These are phyloP conservation scores for Chalcosyrphus nemorum DNA, from an alignment of 2,888 invertebrate species.

Conservation along the genomic window DNA sequence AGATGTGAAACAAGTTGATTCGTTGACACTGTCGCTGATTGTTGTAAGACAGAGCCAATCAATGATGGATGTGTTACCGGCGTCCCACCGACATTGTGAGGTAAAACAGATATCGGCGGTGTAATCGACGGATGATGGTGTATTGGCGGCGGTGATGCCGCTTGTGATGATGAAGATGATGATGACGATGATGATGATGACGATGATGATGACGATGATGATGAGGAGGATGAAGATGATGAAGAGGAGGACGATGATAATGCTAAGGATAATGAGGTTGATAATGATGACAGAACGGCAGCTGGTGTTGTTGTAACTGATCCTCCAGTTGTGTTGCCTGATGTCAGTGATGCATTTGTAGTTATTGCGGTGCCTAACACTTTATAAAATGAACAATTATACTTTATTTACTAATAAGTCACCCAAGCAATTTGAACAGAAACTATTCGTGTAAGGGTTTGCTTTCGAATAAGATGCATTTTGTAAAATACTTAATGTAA, in stretches of 20 bases:
- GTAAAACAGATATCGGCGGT: conserved; percentile 55
- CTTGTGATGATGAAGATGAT: conserved; percentile 56
- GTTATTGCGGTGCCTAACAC: conserved; percentile 32
- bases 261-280: conserved; percentile 58
- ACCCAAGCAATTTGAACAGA: background rate
- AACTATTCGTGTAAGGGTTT: too few species aligned
- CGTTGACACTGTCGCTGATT: conserved; percentile 47
- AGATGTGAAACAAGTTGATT: conserved; percentile 50
- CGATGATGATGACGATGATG: conserved; percentile 62
- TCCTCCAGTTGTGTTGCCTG: conserved; percentile 45
- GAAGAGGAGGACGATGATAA: conserved; percentile 66
- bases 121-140: conserved; percentile 58
- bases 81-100: conserved; percentile 57
- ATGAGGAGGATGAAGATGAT: conserved; percentile 64
- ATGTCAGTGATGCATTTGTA: conserved; percentile 62
- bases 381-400: background rate
- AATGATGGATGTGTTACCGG: conserved; percentile 61
- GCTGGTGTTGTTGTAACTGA: conserved; percentile 59
- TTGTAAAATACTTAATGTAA: background rate
- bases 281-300: conserved; percentile 61
- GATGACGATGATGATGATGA: conserved; percentile 59
- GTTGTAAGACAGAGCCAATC: conserved; percentile 58
- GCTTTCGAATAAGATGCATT: too few species aligned
- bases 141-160: conserved; percentile 63
- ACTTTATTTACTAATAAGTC: too few species aligned